Conservation (phyloP, 1,140 invertebrate genomes). For the Forficula auricularia region DNA sequence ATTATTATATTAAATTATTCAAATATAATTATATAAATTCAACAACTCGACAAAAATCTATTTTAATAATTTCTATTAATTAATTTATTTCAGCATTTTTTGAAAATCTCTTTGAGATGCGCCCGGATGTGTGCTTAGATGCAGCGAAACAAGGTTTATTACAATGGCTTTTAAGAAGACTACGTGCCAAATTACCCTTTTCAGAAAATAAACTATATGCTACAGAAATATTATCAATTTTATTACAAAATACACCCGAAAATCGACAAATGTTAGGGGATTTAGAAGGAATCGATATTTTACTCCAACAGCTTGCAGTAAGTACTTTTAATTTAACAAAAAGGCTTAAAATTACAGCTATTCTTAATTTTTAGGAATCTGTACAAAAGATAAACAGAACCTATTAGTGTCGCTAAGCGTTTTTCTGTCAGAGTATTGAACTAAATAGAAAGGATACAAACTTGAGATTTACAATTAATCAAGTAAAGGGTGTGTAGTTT, state of each 20-base stretch:
- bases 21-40: too few species aligned
- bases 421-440: too few species aligned
- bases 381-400: too few species aligned
- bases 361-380: too few species aligned
- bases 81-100: slow-evolving; percentile 44
- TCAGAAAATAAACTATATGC: slow-evolving; percentile 92
- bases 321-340: slow-evolving; percentile 22
- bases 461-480: too few species aligned
- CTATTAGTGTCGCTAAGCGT: too few species aligned
- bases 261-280: slow-evolving; percentile 73
- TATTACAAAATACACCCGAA: slow-evolving; percentile 76
- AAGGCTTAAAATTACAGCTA: too few species aligned
- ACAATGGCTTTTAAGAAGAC: slow-evolving; percentile 78
- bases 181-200: slow-evolving; percentile 74
- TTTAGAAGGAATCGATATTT: slow-evolving; percentile 87
- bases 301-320: slow-evolving; percentile 87
- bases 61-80: slow-evolving; percentile 6
- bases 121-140: slow-evolving; percentile 63
- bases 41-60: too few species aligned
- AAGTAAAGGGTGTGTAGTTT: too few species aligned
- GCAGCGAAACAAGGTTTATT: slow-evolving; percentile 78
- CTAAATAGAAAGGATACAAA: too few species aligned
- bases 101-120: slow-evolving; percentile 84
- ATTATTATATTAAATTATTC: too few species aligned
- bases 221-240: slow-evolving; percentile 88